phyloP scores from a whole-genome alignment of 2,113 vertebrate genomes.

The Mormyrus lacerda region DNA sequence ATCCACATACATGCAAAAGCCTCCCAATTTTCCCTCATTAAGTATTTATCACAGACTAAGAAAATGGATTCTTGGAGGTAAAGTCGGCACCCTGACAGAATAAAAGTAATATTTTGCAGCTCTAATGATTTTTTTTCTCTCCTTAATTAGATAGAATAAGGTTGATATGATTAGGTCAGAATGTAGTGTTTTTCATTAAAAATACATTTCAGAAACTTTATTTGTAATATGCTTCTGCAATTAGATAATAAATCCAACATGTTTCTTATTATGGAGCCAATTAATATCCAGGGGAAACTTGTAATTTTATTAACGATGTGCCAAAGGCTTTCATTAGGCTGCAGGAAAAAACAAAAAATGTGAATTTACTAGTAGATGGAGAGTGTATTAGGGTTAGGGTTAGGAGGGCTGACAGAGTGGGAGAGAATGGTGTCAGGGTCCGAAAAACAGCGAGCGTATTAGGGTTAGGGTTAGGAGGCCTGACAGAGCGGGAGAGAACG shows the following conservation, averaged over 20 bases:
- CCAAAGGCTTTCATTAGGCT: conserved; percentile 85
- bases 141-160: conserved; percentile 99
- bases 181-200: conserved; percentile 99
- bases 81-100: conserved; percentile 82
- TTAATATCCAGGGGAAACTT: conserved; percentile 89
- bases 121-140: conserved; percentile 98
- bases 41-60: conserved; percentile 85
- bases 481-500: too few species aligned
- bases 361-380: conserved; percentile 56
- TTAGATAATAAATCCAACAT: conserved; percentile 93
- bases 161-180: conserved; percentile 99
- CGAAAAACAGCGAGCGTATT: not conserved
- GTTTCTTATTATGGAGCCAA: conserved; percentile 93
- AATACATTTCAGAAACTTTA: conserved; percentile 95
- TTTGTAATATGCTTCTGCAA: conserved; percentile 95
- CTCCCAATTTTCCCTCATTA: conserved; percentile 96
- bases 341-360: conserved; percentile 49
- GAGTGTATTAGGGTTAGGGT: conserved; percentile 26
- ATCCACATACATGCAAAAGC: conserved; percentile 95
- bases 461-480: not conserved
- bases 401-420: not conserved
- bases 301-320: conserved; percentile 90
- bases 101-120: conserved; percentile 99
- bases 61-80: conserved; percentile 80
- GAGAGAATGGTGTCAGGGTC: too few species aligned